Evolutionary conservation across 2,888 invertebrate species (phyloP).

Genomic region (Drosophila eohydei): DNA sequence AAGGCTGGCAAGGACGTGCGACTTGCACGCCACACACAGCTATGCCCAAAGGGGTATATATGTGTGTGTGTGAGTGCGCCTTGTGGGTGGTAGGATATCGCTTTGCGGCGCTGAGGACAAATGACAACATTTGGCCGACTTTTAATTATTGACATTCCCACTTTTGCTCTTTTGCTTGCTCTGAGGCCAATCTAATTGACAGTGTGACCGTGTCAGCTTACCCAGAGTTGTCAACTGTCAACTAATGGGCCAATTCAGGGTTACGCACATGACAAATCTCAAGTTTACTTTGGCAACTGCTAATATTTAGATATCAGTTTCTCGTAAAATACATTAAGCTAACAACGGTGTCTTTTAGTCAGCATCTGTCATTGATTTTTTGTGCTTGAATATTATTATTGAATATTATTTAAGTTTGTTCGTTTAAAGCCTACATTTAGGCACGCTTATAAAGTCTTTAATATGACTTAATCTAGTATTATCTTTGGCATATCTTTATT

Average conservation of each 20-base stretch:
- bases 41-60: constrained; percentile 11
- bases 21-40: constrained; percentile 64
- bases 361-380: not conserved
- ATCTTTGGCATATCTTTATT: too few species aligned
- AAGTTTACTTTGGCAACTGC: not conserved
- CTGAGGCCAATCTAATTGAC: constrained; percentile 44
- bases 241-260: constrained; percentile 13
- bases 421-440: too few species aligned
- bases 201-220: constrained; percentile 38
- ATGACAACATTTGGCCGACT: constrained; percentile 80
- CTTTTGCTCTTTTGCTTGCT: constrained; percentile 16
- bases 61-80: constrained; percentile 12
- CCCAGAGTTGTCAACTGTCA: constrained; percentile 15
- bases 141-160: constrained; percentile 77
- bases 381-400: too few species aligned
- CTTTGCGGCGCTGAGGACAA: constrained; percentile 45
- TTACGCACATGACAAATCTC: constrained; percentile 5
- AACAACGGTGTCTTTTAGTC: not conserved
- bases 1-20: constrained; percentile 73
- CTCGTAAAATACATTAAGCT: not conserved
- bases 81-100: constrained; percentile 46
- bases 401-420: too few species aligned
- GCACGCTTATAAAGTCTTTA: too few species aligned
- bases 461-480: too few species aligned
- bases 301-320: not conserved